These are phyloP conservation scores for Schizotus pectinicornis DNA, from an alignment of 2,888 invertebrate species.

Conservation along the genomic window DNA sequence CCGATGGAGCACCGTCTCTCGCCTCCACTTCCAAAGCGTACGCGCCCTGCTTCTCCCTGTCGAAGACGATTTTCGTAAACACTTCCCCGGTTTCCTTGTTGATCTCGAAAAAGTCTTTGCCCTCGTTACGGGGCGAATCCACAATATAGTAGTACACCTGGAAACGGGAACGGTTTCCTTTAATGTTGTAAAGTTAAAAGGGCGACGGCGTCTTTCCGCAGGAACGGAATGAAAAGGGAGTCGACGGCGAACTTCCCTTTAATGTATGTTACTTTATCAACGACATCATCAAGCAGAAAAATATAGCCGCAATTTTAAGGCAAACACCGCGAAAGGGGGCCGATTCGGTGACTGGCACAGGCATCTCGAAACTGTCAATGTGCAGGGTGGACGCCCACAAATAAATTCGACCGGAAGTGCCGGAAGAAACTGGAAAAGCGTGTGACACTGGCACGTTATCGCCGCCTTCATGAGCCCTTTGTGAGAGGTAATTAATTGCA, in stretches of 20 bases:
- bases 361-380: no score
- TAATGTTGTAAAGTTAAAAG: slow-evolving; percentile 5
- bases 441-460: no score
- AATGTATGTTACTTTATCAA: slow-evolving; percentile 7
- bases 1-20: slow-evolving; percentile 95
- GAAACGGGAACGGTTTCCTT: slow-evolving; percentile 34
- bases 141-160: slow-evolving; percentile 95
- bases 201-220: neutral
- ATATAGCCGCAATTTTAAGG: slow-evolving; percentile 17
- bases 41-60: slow-evolving; percentile 96
- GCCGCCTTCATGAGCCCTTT: no score
- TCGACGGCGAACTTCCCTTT: neutral
- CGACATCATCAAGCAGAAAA: slow-evolving; percentile 11
- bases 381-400: no score
- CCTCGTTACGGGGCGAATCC: slow-evolving; percentile 89
- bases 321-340: neutral
- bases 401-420: no score
- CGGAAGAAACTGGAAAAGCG: no score
- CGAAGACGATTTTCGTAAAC: slow-evolving; percentile 94
- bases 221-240: neutral
- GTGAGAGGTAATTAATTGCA: no score
- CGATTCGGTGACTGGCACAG: no score
- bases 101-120: slow-evolving; percentile 95
- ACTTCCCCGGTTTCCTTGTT: slow-evolving; percentile 95
- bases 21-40: slow-evolving; percentile 98